Evolutionary conservation across 2,888 invertebrate genomes (phyloP).

Genomic region (Cryptosula pallasiana): DNA sequence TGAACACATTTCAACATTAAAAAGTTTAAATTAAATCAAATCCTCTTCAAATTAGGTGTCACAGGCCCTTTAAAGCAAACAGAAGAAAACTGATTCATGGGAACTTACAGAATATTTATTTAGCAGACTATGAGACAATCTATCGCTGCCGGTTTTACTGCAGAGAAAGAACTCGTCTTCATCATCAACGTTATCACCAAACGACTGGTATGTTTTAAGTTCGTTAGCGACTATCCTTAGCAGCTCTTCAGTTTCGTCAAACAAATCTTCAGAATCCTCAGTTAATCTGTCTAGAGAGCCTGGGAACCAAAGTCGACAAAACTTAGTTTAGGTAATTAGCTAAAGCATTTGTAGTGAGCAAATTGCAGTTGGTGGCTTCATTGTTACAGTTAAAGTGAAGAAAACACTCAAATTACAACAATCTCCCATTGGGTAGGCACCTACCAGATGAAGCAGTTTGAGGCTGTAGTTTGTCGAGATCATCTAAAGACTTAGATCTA

Average conservation of each 20-base stretch:
- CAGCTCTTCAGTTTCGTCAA: constrained; percentile 11
- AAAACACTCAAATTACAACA: no score
- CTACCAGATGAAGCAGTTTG: background rate
- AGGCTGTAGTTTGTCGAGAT: background rate
- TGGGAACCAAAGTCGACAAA: no score
- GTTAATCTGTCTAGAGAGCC: constrained; percentile 10
- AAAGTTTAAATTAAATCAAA: no score
- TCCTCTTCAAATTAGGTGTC: no score
- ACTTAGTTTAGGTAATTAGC: no score
- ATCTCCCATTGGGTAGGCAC: background rate
- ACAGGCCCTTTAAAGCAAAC: no score
- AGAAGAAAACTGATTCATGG: background rate
- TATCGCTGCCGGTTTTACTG: background rate
- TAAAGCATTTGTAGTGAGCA: background rate
- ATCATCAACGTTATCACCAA: background rate
- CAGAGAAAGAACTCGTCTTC: background rate
- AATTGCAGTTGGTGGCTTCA: background rate
- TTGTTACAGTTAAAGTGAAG: no score
- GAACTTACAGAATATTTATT: background rate
- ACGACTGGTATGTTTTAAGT: constrained; percentile 7
- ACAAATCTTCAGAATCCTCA: constrained; percentile 6
- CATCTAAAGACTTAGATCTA: constrained; percentile 10
- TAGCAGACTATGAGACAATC: background rate
- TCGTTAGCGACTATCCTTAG: background rate
- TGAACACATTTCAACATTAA: no score